Evolutionary conservation across 2,888 invertebrate species (phyloP), one percentile per base, ranked within the genome.

Genomic region (Gari tellinella): DNA sequence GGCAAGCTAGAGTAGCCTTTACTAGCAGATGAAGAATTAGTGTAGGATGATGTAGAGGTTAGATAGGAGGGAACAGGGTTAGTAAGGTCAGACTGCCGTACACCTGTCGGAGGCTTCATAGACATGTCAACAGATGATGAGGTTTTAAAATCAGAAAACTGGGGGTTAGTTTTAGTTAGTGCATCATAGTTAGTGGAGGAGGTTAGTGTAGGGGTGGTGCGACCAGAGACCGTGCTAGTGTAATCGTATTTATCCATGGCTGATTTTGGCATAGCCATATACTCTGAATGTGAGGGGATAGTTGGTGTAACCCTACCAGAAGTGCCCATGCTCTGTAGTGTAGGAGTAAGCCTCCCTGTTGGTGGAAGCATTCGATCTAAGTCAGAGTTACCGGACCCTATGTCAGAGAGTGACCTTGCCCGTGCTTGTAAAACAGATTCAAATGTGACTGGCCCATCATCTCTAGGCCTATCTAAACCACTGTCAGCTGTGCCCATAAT

Each of bases 81-180:
- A 1, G 52, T 31, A 15, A 51, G 10, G 38, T 72, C 75, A 21
- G 45, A 38, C 1, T 21, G 63, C 43, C 78, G 43, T 38, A 49
- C 48, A 23, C 72, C 70, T 15, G 56, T 57, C 8, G 78, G 78
- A 8, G 73, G 78, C 31, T 78, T 78, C n/a, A 60, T 61, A 21
- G 73, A 64, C 40, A 73, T 43, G 46, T 74, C 73, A 31, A 31
- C 31, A 25, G 73, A 72, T 5, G 64, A 56, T 10, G 60, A 64
- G 17, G 70, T 70, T 52, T 62, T 58, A 31, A 57, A 53, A 37
- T 69, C 69, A 40, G 63, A 63, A 41, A 43, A 69, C 26, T 68
- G 69, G 17, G 26, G 38, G 45, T 51, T 49, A 53, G 67, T 40
- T 53, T 66, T 73, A 17, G 63, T 21, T 17, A 51, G 52, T 26